A percentile compares a stretch with the other conserved stretches of the same genome.
Evolutionary conservation across 2,888 invertebrate genomes (phyloP).

Genomic region (Lycophotia porphyrea): DNA sequence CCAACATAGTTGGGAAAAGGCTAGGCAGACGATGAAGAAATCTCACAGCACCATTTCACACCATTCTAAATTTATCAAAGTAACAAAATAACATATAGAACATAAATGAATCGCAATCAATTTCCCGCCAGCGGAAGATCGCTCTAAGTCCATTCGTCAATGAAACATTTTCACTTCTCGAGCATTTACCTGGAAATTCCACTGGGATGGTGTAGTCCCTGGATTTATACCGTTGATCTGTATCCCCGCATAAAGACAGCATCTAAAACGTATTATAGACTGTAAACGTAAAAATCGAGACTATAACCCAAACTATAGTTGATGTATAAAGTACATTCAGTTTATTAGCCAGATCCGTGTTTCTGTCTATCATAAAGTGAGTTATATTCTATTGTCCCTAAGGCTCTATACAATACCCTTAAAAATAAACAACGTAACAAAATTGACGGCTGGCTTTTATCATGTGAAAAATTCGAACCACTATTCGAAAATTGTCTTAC

Average conservation of each 20-base stretch:
- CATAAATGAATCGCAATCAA: neutral
- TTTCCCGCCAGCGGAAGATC: neutral
- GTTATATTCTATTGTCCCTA: neutral
- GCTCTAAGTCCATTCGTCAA: neutral
- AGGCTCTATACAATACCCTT: neutral
- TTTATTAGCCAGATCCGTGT: constrained; percentile 8
- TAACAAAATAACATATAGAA: constrained; percentile 4
- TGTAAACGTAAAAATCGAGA: constrained; percentile 2
- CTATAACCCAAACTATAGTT: neutral
- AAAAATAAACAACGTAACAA: neutral
- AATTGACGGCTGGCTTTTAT: neutral
- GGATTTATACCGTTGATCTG: constrained; percentile 94
- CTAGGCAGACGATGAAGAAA: too few species aligned
- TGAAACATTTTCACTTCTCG: constrained; percentile 7
- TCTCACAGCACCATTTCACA: neutral
- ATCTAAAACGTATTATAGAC: constrained; percentile 84
- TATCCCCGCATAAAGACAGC: constrained; percentile 95
- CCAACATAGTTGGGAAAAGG: too few species aligned
- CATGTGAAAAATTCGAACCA: constrained; percentile 2
- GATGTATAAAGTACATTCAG: constrained; percentile 12
- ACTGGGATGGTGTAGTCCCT: constrained; percentile 95
- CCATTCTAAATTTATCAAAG: neutral
- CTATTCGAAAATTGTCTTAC: neutral
- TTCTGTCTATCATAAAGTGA: neutral
- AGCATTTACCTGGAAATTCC: constrained; percentile 88